Evolutionary conservation across 2,113 vertebrate species (phyloP), one percentile per base, ranked within the genome.

Genomic region (Tyrannus savana): DNA sequence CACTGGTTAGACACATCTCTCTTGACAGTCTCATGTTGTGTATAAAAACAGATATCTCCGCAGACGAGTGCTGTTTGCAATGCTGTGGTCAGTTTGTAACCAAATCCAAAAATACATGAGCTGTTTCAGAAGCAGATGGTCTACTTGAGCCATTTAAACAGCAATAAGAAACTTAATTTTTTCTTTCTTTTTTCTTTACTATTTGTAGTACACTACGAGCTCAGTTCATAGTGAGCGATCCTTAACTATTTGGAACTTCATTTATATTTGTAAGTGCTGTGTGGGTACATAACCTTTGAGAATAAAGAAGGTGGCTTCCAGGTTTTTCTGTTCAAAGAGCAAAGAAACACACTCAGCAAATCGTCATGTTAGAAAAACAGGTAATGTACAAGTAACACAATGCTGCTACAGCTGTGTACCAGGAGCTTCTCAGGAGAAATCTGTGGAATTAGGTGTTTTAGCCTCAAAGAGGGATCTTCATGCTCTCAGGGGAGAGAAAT

Each of bases 61-160:
- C 44, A 68, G 56, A 91, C 37, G 27, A 89, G 12, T 19, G 46
- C 37, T 63, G 47, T 63, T 74, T 86, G 76, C 76, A 92, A 47
- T 63, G 41, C 50, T 82, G 59, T 87, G 91, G 96, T 93, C 87
- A 94, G 56, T 60, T 75, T 10, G 14, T 62, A 84, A 89, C 64
- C 73, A 81, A 84, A 79, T 86, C 49, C 27, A 76, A 64, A 94
- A 91, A 56, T 33, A 74, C 14, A 52, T 6, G 47, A 84, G 55
- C 67, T 84, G 42, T 90, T 94, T 86, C 72, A 72, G 67, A 80
- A 93, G 55, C 55, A 92, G 85, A 55, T 79, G 89, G 74, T 74
- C 59, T 71, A 31, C 22, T 77, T 41, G 30, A 83, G 46, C 35
- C 55, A 71, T 63, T 80, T 82, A 56, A 91, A 88, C 19, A 84